Base-by-base conservation (phyloP, 1,140 invertebrate species). In the Carcinoscorpius rotundicauda region DNA sequence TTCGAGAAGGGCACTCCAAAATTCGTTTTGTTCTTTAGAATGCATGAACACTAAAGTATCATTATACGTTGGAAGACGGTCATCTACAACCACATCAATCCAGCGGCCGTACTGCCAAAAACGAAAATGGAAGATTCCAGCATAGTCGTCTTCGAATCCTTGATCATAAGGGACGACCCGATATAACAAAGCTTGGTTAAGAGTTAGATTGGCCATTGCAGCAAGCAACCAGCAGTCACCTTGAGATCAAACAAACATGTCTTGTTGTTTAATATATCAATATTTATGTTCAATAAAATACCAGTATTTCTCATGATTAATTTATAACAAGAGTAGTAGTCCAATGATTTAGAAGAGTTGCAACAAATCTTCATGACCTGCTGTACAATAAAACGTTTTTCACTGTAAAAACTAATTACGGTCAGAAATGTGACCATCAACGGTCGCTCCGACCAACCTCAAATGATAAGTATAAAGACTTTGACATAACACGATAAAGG, bases 221-320 rank as follows among this genome's bases (percentile, higher is more conserved):
- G 96, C 95, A 69, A 98, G 77, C 0, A 98, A 79, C 95, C 95
- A 98, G 76, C 95, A 98, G 76, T 98, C 94, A 62, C 95, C 84
- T 84, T 69, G 1, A 68, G 68, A 60, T 9, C 3, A 29, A 29
- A 29, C 29, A 29, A 29, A 29, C 29, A 29, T 2, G n/a, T 61
- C 8, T 6, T 55, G n/a, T 51, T 51, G 49, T 11, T 11, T 5
- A 5, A 8, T 62, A 29, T 29, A 29, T 29, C 29, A 29, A 29
- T 29, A 29, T 29, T 29, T 29, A 29, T 29, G 29, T 29, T 29
- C 29, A 29, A 29, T 2, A 29, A 29, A 29, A 29, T 29, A 29
- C 29, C 29, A 29, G 29, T 29, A 29, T 29, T 29, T 29, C 29
- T 29, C 29, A 29, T 29, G 2, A 29, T 29, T 29, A 29, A 29